Conservation (phyloP, 37 sponge, comb jelly and placozoan genomes). For the Aplysina aerophoba region DNA sequence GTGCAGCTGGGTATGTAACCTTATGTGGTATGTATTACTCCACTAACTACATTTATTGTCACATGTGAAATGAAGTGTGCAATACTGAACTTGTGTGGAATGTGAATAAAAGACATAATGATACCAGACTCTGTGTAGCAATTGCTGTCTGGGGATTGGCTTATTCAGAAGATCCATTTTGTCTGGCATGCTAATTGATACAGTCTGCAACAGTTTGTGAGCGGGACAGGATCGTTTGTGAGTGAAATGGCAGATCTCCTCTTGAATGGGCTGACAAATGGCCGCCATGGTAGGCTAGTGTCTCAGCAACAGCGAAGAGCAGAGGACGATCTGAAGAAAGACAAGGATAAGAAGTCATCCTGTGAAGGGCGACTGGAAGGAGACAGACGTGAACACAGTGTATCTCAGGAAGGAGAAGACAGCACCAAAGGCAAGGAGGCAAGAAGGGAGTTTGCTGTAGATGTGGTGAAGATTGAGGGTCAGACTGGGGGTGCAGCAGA, state of each 20-base stretch:
- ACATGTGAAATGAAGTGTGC: too few species aligned
- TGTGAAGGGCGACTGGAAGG: neutral
- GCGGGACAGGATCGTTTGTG: constrained; percentile 71
- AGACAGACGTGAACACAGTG: too few species aligned
- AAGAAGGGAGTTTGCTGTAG: constrained; percentile 10
- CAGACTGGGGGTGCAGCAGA: neutral
- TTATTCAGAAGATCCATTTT: too few species aligned
- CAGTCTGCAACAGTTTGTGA: constrained; percentile 85
- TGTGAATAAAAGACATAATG: neutral
- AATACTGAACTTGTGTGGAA: too few species aligned
- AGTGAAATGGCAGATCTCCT: constrained; percentile 80
- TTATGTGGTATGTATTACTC: neutral
- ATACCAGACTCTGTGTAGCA: neutral
- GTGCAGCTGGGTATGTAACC: too few species aligned
- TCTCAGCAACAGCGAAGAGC: constrained; percentile 20
- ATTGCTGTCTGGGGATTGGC: too few species aligned
- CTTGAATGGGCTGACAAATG: constrained; percentile 82
- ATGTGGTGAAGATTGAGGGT: constrained; percentile 2
- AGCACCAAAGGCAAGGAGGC: neutral
- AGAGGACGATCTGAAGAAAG: constrained; percentile 9
- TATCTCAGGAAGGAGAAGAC: neutral
- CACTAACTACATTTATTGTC: too few species aligned
- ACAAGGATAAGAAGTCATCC: neutral
- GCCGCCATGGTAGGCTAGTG: constrained; percentile 61
- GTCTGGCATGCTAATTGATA: too few species aligned